phyloP scores from a whole-genome alignment of 2,797 vertebrate genomes.

The Syndactyla subalaris region DNA sequence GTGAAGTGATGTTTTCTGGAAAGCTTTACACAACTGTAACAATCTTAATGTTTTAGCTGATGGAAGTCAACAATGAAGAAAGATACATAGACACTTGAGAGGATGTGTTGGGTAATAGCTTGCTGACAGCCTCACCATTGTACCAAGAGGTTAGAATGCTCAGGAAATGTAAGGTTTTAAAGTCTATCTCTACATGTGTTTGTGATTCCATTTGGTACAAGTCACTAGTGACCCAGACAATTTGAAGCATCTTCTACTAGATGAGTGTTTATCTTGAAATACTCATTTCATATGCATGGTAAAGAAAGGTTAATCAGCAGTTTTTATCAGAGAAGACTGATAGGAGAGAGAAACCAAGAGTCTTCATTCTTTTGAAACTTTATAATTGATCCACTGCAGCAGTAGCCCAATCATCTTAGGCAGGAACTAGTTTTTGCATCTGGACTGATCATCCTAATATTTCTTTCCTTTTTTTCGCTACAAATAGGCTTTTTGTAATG shows the following conservation, averaged over 20 bases:
- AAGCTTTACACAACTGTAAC: constrained; percentile 64
- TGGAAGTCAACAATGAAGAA: neutral
- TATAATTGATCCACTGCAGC: fast-evolving
- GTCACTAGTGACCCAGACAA: neutral
- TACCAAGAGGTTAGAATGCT: neutral
- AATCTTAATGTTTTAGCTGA: constrained; percentile 18
- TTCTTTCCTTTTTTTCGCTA: neutral
- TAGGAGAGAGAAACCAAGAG: neutral
- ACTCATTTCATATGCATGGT: neutral
- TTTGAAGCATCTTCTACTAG: neutral
- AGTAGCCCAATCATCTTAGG: neutral
- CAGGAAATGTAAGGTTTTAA: constrained; percentile 43
- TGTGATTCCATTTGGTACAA: neutral
- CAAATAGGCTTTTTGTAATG: neutral
- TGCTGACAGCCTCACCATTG: neutral
- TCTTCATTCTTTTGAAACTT: neutral
- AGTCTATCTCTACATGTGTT: neutral
- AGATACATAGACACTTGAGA: neutral
- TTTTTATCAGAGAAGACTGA: neutral
- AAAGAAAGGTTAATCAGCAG: neutral
- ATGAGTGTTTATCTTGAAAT: neutral
- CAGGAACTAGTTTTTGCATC: neutral
- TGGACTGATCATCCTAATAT: neutral
- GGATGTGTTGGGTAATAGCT: neutral
- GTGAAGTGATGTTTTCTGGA: constrained; percentile 69